These are phyloP conservation scores for Theristus sp. DNA, from an alignment of 2,888 invertebrate species.

Conservation along the genomic window DNA sequence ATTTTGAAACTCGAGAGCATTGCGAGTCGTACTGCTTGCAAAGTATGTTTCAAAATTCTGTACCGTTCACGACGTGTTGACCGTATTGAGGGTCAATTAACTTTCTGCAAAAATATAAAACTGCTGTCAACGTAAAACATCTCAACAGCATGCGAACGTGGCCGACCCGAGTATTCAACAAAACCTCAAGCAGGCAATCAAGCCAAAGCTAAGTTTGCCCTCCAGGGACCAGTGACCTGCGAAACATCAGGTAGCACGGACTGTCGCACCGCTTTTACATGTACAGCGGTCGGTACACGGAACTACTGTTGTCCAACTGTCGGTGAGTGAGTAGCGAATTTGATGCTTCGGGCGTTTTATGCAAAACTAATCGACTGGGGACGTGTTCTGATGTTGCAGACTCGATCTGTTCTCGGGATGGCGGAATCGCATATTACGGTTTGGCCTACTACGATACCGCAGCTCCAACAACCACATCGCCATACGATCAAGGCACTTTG, in stretches of 20 bases:
- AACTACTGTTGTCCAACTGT: conserved; percentile 27
- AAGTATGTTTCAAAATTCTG: no score
- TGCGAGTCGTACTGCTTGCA: conserved; percentile 28
- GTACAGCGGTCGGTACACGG: conserved; percentile 26
- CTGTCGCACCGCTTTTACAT: conserved; percentile 26
- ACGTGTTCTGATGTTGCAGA: no score
- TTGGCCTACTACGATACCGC: neutral
- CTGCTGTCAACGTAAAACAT: no score
- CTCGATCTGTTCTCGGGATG: neutral
- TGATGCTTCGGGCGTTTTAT: neutral
- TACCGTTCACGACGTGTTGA: no score
- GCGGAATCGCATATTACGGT: neutral
- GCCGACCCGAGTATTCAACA: neutral
- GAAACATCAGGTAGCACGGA: conserved; percentile 6
- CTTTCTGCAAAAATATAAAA: no score
- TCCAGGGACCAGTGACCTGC: no score
- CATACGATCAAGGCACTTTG: neutral
- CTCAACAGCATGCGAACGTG: neutral
- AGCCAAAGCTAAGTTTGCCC: no score
- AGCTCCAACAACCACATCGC: neutral
- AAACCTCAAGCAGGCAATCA: neutral
- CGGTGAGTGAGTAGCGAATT: neutral
- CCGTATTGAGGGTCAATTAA: no score
- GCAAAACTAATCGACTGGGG: no score
- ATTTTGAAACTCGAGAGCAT: conserved; percentile 23